Conservation (phyloP, 2,113 vertebrate genomes). For the Lathamus discolor region DNA sequence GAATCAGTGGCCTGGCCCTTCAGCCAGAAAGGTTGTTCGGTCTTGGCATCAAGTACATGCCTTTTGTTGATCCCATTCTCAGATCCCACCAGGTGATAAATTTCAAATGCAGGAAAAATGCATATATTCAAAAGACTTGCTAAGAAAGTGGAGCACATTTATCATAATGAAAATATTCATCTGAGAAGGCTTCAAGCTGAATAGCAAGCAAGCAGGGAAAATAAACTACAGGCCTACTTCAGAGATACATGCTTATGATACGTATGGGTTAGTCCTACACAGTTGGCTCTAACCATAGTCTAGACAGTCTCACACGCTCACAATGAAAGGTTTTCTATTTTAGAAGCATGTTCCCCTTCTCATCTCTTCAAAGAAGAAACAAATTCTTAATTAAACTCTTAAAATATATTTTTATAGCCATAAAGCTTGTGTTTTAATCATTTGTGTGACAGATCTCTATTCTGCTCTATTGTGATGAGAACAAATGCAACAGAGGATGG, state of each 20-base stretch:
- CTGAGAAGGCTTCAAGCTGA: not conserved
- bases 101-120: not conserved
- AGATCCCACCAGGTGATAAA: not conserved
- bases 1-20: not conserved
- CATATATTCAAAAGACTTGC: not conserved
- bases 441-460: not conserved
- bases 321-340: not conserved
- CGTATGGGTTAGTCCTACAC: not conserved
- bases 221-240: not conserved
- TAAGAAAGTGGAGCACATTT: not conserved
- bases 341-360: not conserved
- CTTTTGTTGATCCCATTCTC: not conserved
- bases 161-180: not conserved
- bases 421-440: not conserved
- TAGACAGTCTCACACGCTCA: not conserved
- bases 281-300: not conserved
- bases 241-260: not conserved
- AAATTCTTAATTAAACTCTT: not conserved
- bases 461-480: not conserved
- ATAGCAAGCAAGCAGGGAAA: not conserved
- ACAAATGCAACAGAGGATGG: not conserved
- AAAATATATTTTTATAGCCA: not conserved
- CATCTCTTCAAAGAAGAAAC: not conserved
- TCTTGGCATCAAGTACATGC: not conserved
- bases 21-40: not conserved